Conservation (phyloP, 2,797 vertebrate species). For the Sphenopsis melanotis region DNA sequence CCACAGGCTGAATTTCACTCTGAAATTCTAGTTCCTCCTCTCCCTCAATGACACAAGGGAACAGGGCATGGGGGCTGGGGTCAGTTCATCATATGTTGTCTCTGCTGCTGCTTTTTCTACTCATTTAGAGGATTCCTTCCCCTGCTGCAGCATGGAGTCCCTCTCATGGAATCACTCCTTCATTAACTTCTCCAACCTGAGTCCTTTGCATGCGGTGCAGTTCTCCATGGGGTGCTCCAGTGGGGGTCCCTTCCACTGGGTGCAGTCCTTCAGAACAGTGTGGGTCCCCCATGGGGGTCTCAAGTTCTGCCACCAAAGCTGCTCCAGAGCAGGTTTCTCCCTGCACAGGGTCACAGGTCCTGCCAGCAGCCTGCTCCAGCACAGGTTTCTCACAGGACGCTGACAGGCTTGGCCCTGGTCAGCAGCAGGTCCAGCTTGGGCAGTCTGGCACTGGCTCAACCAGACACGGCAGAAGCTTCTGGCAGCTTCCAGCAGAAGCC, state of each 20-base stretch:
- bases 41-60: rapidly evolving
- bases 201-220: neutral
- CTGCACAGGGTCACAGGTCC: neutral
- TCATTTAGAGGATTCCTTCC: neutral
- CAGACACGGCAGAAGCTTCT: neutral
- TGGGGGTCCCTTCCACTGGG: rapidly evolving
- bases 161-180: neutral
- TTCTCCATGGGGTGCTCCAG: neutral
- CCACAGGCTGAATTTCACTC: neutral
- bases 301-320: neutral
- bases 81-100: neutral
- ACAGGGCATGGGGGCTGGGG: rapidly evolving
- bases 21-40: neutral
- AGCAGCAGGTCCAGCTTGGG: rapidly evolving
- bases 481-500: neutral
- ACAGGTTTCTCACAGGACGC: neutral
- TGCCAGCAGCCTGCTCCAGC: neutral
- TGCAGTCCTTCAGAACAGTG: neutral
- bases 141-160: neutral
- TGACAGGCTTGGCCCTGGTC: neutral
- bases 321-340: neutral
- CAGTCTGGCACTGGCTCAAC: neutral
- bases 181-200: neutral
- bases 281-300: rapidly evolving
- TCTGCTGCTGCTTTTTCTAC: neutral